Evolutionary conservation across 23 tunicate species (phyloP).

Genomic region (Halocynthia roretzi): DNA sequence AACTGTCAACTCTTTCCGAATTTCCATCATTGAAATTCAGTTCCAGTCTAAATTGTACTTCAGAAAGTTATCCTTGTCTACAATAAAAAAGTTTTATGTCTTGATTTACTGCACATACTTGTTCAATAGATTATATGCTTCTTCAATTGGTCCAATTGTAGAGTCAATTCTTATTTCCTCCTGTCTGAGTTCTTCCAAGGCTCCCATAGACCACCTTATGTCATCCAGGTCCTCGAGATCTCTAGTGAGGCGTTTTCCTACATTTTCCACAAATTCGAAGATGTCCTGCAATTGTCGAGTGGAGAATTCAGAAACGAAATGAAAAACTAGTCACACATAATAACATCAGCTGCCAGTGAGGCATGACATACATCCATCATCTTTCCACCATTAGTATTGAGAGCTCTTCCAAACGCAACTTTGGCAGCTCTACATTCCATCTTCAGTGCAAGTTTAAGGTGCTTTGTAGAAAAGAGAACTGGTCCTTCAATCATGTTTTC

Average conservation of each 20-base stretch:
- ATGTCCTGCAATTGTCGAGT: slow-evolving; percentile 42
- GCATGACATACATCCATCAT: slow-evolving; percentile 90
- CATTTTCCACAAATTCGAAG: slow-evolving; percentile 65
- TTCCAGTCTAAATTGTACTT: slow-evolving; percentile 45
- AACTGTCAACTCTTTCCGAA: slow-evolving; percentile 86
- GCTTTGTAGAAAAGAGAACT: slow-evolving; percentile 67
- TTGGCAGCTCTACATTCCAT: slow-evolving; percentile 85
- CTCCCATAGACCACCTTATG: slow-evolving; percentile 82
- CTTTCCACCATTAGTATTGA: slow-evolving; percentile 40
- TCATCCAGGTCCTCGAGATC: slow-evolving; percentile 82
- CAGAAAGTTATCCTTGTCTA: no score
- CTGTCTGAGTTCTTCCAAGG: slow-evolving; percentile 68
- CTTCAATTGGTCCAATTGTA: slow-evolving; percentile 83
- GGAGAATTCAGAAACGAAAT: neutral
- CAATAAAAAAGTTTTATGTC: neutral
- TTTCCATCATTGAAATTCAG: slow-evolving; percentile 88
- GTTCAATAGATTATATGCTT: slow-evolving; percentile 73
- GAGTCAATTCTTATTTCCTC: slow-evolving; percentile 82
- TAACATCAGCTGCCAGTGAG: neutral
- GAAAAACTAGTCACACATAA: neutral
- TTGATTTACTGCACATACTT: slow-evolving; percentile 26
- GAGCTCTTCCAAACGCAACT: slow-evolving; percentile 82
- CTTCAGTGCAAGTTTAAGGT: slow-evolving; percentile 68
- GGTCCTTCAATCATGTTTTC: slow-evolving; percentile 67
- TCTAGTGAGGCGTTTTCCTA: slow-evolving; percentile 68